These are phyloP conservation scores for Eremophila alpestris DNA, from an alignment of 2,797 vertebrate genomes.

Conservation along the genomic window DNA sequence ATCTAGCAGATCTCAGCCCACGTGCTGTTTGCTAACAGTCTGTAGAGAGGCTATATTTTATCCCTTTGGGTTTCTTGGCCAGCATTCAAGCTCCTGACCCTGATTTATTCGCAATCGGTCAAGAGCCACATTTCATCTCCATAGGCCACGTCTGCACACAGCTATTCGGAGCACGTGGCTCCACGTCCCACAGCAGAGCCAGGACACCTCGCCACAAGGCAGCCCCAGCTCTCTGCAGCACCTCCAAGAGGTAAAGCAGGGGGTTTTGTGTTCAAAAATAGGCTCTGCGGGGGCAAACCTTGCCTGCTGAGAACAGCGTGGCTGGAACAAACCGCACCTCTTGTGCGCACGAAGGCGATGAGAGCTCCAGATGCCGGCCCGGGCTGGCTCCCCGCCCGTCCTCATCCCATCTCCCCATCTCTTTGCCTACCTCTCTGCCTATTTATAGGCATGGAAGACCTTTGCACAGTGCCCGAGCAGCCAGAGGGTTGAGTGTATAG, in stretches of 20 bases:
- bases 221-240: not conserved
- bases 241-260: not conserved
- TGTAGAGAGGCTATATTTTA: constrained; percentile 61
- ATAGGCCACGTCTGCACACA: constrained; percentile 1
- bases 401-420: constrained; percentile 3
- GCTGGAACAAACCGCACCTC: not conserved
- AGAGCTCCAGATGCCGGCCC: not conserved
- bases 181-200: not conserved
- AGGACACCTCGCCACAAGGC: not conserved
- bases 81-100: constrained; percentile 57
- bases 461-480: not conserved
- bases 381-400: not conserved
- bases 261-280: not conserved
- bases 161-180: not conserved
- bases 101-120: constrained; percentile 63
- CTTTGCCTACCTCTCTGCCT: constrained; percentile 48
- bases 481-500: not conserved
- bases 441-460: constrained; percentile 51
- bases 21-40: constrained; percentile 65
- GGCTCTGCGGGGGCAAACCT: constrained; percentile 36
- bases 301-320: not conserved
- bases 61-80: constrained; percentile 70
- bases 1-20: constrained; percentile 65
- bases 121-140: constrained; percentile 59
- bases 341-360: not conserved